Conservation (phyloP, 2,888 invertebrate species). For the Pyrochroa serraticornis region DNA sequence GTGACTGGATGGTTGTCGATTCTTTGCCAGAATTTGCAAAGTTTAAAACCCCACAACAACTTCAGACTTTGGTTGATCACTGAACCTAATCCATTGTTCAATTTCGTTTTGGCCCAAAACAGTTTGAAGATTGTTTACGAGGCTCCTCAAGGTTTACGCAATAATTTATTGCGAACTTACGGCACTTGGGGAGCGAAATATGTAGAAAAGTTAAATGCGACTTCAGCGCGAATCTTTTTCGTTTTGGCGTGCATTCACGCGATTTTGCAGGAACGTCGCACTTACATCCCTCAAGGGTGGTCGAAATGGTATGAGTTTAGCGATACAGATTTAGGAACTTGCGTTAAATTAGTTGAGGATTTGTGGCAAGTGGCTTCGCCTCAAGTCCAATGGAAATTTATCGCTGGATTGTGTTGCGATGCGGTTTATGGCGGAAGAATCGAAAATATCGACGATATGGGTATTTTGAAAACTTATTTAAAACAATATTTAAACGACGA, state of each 20-base stretch:
- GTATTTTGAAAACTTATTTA: conserved; percentile 72
- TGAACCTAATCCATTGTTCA: conserved; percentile 79
- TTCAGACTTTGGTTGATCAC: conserved; percentile 84
- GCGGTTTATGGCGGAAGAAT: conserved; percentile 88
- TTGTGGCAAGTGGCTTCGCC: conserved; percentile 53
- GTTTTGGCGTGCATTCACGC: conserved; percentile 89
- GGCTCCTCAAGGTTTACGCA: conserved; percentile 85
- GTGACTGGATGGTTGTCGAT: conserved; percentile 72
- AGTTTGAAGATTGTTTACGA: conserved; percentile 83
- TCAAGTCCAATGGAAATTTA: conserved; percentile 70
- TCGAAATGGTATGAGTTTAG: conserved; percentile 88
- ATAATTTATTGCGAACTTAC: conserved; percentile 77
- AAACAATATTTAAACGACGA: conserved; percentile 65
- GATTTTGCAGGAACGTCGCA: conserved; percentile 86
- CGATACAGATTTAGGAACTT: conserved; percentile 78
- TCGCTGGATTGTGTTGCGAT: conserved; percentile 77
- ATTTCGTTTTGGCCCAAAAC: conserved; percentile 74
- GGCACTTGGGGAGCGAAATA: conserved; percentile 68
- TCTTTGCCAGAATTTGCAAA: conserved; percentile 71
- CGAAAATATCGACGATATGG: conserved; percentile 76
- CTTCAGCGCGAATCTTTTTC: conserved; percentile 64
- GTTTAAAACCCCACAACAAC: conserved; percentile 58
- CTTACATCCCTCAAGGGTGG: conserved; percentile 93
- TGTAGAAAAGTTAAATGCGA: conserved; percentile 48
- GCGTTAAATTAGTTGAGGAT: conserved; percentile 66